Base-by-base conservation (phyloP, 2,797 vertebrate genomes). In the Chloroceryle inda region DNA sequence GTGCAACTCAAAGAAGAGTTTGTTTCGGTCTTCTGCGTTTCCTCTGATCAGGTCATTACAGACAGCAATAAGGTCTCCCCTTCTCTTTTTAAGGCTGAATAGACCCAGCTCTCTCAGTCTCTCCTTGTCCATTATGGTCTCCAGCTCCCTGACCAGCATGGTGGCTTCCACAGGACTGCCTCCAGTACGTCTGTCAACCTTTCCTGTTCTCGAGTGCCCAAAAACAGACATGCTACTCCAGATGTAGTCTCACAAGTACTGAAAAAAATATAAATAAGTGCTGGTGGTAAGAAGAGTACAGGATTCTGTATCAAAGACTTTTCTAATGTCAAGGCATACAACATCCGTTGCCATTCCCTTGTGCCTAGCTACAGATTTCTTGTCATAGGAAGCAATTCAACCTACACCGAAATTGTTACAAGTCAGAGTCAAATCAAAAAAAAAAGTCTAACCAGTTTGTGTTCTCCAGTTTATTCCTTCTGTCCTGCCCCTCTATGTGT, bases 401-500 rank as follows among this genome's bases (percentile, higher is more conserved):
- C 55, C 7, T 71, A 16, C 10, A 59, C 42, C 18, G 35, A 79
- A 94, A 67, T 11, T 22, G 55, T 24, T 63, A 55, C 27, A 61
- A 63, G 77, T 80, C 22, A 88, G n/a, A 71, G 38, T 4, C 22
- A 78, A 69, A 23, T 9, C 15, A 31, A 61, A 40, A 68, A 92
- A 81, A 52, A 40, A 56, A 37, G 14, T 44, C 49, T 26, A 74
- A 77, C 4, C 11, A 85, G 13, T 80, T 83, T 33, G 63, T 69
- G 33, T 75, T 69, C 38, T 55, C 13, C 21, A 56, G 17, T 44
- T 89, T n/a, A 37, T 68, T 88, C 31, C 53, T 55, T 61, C 8
- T 31, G 13, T 63, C 13, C 55, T 92, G 62, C 3, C 7, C 23
- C 1, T 0, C 35, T 31, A n/a, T 15, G 11, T 16, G 20, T 35